Base-by-base conservation (phyloP, 2,888 invertebrate genomes). In the Chymomyza fuscimana region DNA sequence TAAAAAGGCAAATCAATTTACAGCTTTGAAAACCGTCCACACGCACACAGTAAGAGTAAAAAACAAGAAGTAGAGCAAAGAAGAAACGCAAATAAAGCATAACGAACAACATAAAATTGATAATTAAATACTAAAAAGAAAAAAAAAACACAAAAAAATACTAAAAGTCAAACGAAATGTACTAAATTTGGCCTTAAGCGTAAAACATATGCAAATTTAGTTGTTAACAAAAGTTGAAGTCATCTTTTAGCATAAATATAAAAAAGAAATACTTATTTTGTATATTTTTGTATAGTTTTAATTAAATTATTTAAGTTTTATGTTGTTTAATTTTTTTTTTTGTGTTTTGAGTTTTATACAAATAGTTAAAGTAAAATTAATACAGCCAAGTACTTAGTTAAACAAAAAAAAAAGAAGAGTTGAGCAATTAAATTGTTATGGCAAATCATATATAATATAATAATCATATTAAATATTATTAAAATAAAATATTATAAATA, bases 1-100 rank as follows among this genome's bases (percentile, higher is more conserved):
- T 76, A 12, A 46, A 32, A 46, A 46, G 40, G 40, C 79, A 80
- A 84, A 83, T 86, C 84, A 84, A 86, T 86, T 81, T 85, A 85
- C 86, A 85, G 85, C 85, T 85, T 85, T 85, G 85, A 85, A 85
- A 80, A 87, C 85, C 85, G 85, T 85, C 85, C 85, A 85, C 85
- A 87, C 86, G 87, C 85, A 87, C 87, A 85, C 85, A 87, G 86
- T 79, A 80, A 86, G 75, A 54, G 74, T 70, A 70, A 56, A 71
- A 78, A 76, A 67, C 69, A 70, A 78, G n/a, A n/a, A n/a, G n/a
- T n/a, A n/a, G n/a, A n/a, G n/a, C n/a, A n/a, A 54, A 40, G 63
- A 60, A 71, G 51, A 56, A 56, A 63, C 58, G 58, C 58, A 65
- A 63, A 51, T 65, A 66, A 67, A 71, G 73, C 66, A 64, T 69